phyloP scores from a whole-genome alignment of 2,797 vertebrate genomes.

The Rhinella marina region DNA sequence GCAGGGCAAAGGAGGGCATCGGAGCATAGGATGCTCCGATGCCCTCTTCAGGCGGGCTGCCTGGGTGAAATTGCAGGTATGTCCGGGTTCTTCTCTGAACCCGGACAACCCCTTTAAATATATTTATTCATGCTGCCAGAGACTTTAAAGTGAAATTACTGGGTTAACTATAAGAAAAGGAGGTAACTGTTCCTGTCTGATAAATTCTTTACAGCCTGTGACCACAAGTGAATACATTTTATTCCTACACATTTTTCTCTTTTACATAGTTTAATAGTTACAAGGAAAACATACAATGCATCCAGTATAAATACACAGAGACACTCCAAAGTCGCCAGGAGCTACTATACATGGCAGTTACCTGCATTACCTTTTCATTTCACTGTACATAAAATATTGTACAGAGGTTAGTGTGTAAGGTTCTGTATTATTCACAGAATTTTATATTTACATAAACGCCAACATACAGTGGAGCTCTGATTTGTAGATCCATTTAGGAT shows the following conservation, averaged over 20 bases:
- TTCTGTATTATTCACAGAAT: not conserved
- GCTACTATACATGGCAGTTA: not conserved
- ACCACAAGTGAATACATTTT: slow-evolving; percentile 10
- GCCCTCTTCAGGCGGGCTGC: too few species aligned
- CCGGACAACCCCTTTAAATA: too few species aligned
- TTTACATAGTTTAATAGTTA: slow-evolving; percentile 8
- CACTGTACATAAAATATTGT: not conserved
- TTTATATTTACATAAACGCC: not conserved
- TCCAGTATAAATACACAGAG: not conserved
- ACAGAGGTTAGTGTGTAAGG: not conserved
- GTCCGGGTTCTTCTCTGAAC: too few species aligned
- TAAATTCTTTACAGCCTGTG: slow-evolving; percentile 11
- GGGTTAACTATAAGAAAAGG: not conserved
- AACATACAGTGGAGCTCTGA: not conserved
- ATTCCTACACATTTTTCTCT: not conserved
- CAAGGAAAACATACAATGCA: not conserved
- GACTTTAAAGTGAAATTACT: slow-evolving; percentile 3
- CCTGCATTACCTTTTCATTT: not conserved
- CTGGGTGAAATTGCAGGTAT: too few species aligned
- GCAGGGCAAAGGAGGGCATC: too few species aligned
- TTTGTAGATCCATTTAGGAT: not conserved
- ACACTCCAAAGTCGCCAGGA: not conserved
- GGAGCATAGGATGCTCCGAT: too few species aligned
- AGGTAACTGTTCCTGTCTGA: slow-evolving; percentile 8
- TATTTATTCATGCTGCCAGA: not conserved